Base-by-base conservation (phyloP, 2,888 invertebrate genomes). In the Drosophila bunnanda region DNA sequence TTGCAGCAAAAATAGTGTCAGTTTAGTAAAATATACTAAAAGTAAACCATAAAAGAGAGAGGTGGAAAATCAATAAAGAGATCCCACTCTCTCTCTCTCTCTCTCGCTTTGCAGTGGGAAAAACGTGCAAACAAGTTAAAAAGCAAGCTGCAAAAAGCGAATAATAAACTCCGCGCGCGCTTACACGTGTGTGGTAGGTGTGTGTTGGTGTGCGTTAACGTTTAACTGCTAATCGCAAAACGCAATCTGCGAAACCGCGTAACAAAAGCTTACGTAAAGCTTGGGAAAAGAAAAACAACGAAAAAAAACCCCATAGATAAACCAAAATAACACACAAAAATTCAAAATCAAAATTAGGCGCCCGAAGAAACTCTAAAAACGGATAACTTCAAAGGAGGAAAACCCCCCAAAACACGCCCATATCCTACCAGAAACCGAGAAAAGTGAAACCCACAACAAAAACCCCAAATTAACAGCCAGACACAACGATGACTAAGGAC, bases 401-500 rank as follows among this genome's bases (percentile, higher is more conserved):
- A 50, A 50, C 50, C 13, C 32, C 12, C 17, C 20, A 9, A 20
- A 20, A 34, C 50, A 13, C 20, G 15, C 20, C 50, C 50, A 34
- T 34, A 52, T 53, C 22, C 50, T 13, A n/a, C 41, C 28, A 22
- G 41, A 32, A 72, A 28, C 22, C 4, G 34, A 50, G 15, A 15
- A 50, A 8, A 32, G 48, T 50, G 4, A 32, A 39, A 20, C 13
- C 52, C 41, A 17, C 39, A 20, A 13, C 6, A 20, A 20, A 61
- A 46, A 6, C 1, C 34, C 28, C 15, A 20, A 61, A 36, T 61
- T 30, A 41, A 57, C 7, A 57, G 44, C 52, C 43, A 74, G n/a
- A 17, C 39, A 75, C 50, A 77, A 84, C 70, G 46, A 98, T 97
- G 97, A 97, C 97, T 94, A 98, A 98, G 96, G 98, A 98, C 95